Evolutionary conservation across 2,113 vertebrate species (phyloP).

Genomic region (Amblyornis subalaris): DNA sequence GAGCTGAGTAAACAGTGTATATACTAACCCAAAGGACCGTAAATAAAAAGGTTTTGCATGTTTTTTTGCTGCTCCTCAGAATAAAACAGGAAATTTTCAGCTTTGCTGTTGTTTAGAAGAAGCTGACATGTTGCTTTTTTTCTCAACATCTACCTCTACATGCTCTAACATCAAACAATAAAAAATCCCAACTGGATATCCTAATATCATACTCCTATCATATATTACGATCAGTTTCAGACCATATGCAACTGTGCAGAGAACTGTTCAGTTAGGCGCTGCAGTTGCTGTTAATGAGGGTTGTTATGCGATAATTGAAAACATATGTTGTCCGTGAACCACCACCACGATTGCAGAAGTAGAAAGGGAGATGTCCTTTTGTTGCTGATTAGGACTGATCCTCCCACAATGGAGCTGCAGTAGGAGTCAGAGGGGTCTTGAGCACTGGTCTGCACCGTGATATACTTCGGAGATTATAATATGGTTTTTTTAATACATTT

Average conservation of each 20-base stretch:
- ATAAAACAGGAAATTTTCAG: not conserved
- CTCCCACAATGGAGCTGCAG: not conserved
- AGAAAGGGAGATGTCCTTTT: slow-evolving; percentile 28
- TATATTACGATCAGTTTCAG: not conserved
- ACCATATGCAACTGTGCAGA: not conserved
- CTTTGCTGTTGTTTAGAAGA: not conserved
- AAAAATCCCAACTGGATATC: not conserved
- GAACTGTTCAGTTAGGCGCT: slow-evolving; percentile 2
- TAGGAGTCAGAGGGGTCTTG: slow-evolving; percentile 22
- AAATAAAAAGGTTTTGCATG: not conserved
- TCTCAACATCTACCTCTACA: not conserved
- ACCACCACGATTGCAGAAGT: slow-evolving; percentile 57
- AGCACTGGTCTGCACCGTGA: not conserved
- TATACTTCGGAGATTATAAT: not conserved
- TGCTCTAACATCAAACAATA: not conserved
- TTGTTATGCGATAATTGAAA: slow-evolving; percentile 63
- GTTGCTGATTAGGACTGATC: slow-evolving; percentile 34
- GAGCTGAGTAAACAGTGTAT: not conserved
- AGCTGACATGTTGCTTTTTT: not conserved
- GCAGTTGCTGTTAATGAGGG: slow-evolving; percentile 61
- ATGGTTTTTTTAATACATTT: slow-evolving; percentile 69
- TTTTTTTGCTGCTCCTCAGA: not conserved
- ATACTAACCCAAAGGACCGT: not conserved
- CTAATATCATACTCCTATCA: not conserved
- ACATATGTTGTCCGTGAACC: slow-evolving; percentile 54